Evolutionary conservation across 2,888 invertebrate species (phyloP).

Genomic region (Allygus modestus): DNA sequence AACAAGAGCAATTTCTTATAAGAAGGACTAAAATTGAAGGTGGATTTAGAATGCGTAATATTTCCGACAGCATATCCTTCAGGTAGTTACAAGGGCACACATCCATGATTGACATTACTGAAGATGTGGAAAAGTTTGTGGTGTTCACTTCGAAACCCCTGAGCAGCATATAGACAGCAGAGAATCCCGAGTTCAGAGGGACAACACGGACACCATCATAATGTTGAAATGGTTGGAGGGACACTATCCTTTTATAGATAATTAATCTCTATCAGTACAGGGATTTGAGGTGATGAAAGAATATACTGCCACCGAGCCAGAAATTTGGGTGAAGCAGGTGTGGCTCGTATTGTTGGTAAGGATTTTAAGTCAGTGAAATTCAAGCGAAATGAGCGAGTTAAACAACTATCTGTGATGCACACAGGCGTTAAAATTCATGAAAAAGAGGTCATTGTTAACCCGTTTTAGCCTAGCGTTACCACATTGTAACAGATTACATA

Average conservation of each 20-base stretch:
- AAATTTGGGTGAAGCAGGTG: slow-evolving; percentile 62
- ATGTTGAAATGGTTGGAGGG: slow-evolving; percentile 69
- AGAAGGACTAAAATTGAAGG: not conserved
- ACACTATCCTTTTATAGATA: slow-evolving; percentile 71
- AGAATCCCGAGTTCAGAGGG: slow-evolving; percentile 70
- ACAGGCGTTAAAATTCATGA: slow-evolving; percentile 54
- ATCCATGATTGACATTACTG: not conserved
- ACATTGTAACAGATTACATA: too few species aligned
- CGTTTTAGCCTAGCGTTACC: too few species aligned
- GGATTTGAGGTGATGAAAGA: slow-evolving; percentile 66
- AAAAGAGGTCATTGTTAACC: slow-evolving; percentile 7
- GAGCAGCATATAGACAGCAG: slow-evolving; percentile 59
- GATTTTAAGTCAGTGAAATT: slow-evolving; percentile 65
- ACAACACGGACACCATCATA: slow-evolving; percentile 70
- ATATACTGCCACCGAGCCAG: slow-evolving; percentile 67
- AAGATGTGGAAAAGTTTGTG: slow-evolving; percentile 44
- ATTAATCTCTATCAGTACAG: slow-evolving; percentile 70
- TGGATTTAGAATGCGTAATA: not conserved
- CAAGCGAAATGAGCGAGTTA: slow-evolving; percentile 64
- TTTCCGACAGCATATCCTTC: not conserved
- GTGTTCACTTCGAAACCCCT: slow-evolving; percentile 36
- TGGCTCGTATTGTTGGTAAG: slow-evolving; percentile 54
- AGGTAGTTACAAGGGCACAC: not conserved
- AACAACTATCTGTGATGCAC: slow-evolving; percentile 61
- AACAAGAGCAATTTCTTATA: not conserved